Percentiles rank a stretch among this genome's conserved stretches.
Evolutionary conservation across 2,113 vertebrate species (phyloP).

Genomic region (Boulengeromyrus knoepffleri): DNA sequence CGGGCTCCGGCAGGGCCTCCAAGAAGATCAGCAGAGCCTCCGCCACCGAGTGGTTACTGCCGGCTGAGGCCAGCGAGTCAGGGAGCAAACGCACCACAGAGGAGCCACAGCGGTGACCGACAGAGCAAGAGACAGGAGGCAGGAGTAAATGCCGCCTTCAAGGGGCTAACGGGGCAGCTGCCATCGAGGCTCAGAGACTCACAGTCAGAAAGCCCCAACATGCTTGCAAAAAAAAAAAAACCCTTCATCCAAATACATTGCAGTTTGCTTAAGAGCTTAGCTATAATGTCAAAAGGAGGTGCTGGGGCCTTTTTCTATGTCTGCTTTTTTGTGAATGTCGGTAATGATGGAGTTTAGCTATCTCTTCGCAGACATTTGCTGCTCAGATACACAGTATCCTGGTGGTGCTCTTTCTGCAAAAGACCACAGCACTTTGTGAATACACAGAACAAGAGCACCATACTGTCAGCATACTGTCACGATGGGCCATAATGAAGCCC

Average conservation of each 20-base stretch:
- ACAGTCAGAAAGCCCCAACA: not conserved
- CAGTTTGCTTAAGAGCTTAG: not conserved
- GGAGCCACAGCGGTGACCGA: not conserved
- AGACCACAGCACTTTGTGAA: not conserved
- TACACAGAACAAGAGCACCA: not conserved
- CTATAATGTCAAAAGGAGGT: not conserved
- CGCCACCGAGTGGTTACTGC: conserved; percentile 92
- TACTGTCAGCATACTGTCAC: not conserved
- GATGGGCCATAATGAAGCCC: not conserved
- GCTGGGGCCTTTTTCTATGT: too few relatives aligned
- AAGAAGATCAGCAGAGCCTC: conserved; percentile 93
- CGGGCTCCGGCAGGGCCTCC: conserved; percentile 88
- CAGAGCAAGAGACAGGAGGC: not conserved
- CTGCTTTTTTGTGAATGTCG: too few relatives aligned
- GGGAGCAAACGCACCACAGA: conserved; percentile 40
- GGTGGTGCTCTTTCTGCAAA: not conserved
- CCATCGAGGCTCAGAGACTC: not conserved
- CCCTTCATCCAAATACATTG: not conserved
- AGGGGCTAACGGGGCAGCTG: not conserved
- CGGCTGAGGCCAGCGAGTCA: conserved; percentile 66
- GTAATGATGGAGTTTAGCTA: not conserved
- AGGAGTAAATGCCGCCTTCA: not conserved
- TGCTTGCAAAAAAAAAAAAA: not conserved
- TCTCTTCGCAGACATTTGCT: not conserved
- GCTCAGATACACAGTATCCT: not conserved